Evolutionary conservation across 2,113 vertebrate species (phyloP), one percentile per base, ranked within the genome.

Genomic region (Crotalus horridus): DNA sequence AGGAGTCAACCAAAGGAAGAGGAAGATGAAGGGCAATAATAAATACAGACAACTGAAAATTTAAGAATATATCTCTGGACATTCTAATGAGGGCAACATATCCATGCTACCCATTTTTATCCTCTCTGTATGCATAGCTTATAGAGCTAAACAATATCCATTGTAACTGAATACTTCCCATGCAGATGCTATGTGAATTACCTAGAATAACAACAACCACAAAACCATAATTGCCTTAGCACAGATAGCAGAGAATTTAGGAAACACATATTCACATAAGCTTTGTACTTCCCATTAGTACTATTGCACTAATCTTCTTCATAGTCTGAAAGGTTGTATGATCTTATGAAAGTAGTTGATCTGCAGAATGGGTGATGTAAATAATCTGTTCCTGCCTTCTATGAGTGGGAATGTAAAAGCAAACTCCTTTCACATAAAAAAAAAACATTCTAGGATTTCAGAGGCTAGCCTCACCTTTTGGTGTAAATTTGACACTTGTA

Each of bases 171-270:
- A 86, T 94, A 93, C 55, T 94, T 91, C 48, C 89, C 15, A 86
- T 89, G 39, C 85, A 2, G 90, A 0, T 59, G 1, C 3, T 92
- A 8, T 91, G 39, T 93, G 46, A 9, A n/a, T 89, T 86, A 29
- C 93, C 43, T 7, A 39, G 29, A 88, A 55, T 55, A 11, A 3
- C 93, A 94, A 93, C 93, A 91, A 92, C 58, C 29, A 91, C 33
- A 81, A 81, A 43, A 81, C 74, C 89, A 39, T 54, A 69, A 6
- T 12, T 7, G 6, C 20, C 0, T 0, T 55, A 4, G 12, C 29
- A 94, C 89, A 64, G 88, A 93, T 89, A 88, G 21, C 54, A 48
- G 29, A 24, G 17, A 46, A 88, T 53, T 58, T 24, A 54, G 85
- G 33, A 91, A 87, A 54, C 24, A 21, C 24, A 29, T 81, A 46